Evolutionary conservation across 2,888 invertebrate species (phyloP).

Genomic region (Galerucella calmariensis): DNA sequence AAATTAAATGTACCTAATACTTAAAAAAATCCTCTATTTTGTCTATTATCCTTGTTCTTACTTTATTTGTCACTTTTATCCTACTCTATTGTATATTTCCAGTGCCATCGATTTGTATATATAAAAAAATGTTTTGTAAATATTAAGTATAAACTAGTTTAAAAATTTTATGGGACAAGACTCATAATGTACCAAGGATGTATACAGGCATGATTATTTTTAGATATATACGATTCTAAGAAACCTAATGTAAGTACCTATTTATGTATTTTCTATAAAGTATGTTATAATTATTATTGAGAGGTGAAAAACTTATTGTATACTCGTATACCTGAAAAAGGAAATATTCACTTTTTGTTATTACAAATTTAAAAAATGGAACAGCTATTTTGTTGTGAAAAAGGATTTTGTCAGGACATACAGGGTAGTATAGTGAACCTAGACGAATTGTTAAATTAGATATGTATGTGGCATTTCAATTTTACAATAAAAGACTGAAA

Average conservation of each 20-base stretch:
- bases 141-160: conserved; percentile 34
- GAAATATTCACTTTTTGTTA: conserved; percentile 21
- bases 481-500: neutral
- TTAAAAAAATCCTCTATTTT: conserved; percentile 28
- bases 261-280: conserved; percentile 57
- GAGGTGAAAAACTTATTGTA: conserved; percentile 45
- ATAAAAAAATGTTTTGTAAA: conserved; percentile 35
- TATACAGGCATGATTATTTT: conserved; percentile 62
- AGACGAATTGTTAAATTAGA: neutral
- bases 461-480: neutral
- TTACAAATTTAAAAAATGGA: neutral
- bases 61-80: conserved; percentile 25
- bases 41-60: conserved; percentile 46
- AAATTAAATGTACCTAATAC: neutral
- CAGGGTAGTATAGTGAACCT: conserved; percentile 3
- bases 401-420: neutral
- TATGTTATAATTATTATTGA: conserved; percentile 42
- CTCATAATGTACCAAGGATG: conserved; percentile 59
- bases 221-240: conserved; percentile 52
- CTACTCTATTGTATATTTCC: conserved; percentile 47
- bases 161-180: conserved; percentile 29
- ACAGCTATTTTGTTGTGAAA: conserved; percentile 5
- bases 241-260: conserved; percentile 38
- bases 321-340: conserved; percentile 23
- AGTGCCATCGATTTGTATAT: conserved; percentile 49